These are phyloP conservation scores for Acropternis orthonyx DNA, from an alignment of 2,797 vertebrate genomes.

Conservation along the genomic window DNA sequence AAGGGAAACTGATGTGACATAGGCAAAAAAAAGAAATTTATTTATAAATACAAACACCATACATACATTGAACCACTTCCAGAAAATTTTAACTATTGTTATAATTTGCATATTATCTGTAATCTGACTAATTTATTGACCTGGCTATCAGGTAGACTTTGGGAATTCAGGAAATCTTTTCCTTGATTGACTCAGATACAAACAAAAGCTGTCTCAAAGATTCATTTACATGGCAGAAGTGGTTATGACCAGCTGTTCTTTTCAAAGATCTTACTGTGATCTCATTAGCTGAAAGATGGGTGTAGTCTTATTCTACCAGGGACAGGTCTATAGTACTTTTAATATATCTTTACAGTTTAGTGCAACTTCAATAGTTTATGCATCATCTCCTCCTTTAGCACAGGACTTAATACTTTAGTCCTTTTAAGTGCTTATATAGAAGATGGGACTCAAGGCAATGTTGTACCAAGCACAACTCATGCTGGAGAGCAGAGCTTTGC, in stretches of 20 bases:
- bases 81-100: neutral
- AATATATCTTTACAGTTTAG: neutral
- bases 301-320: neutral
- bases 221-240: neutral
- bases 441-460: neutral
- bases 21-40: no score
- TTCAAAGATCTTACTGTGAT: neutral
- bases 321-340: neutral
- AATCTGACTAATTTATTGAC: neutral
- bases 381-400: neutral
- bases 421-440: neutral
- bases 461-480: neutral
- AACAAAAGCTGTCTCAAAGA: neutral
- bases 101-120: neutral
- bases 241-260: neutral
- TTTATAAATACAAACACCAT: neutral
- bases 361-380: neutral
- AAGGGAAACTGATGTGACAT: neutral
- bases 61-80: neutral
- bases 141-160: neutral
- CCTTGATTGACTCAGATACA: neutral
- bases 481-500: neutral
- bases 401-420: neutral
- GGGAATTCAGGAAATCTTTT: neutral
- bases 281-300: neutral